Base-by-base conservation (phyloP, 2,888 invertebrate genomes). In the Eristalinus aeneus region DNA sequence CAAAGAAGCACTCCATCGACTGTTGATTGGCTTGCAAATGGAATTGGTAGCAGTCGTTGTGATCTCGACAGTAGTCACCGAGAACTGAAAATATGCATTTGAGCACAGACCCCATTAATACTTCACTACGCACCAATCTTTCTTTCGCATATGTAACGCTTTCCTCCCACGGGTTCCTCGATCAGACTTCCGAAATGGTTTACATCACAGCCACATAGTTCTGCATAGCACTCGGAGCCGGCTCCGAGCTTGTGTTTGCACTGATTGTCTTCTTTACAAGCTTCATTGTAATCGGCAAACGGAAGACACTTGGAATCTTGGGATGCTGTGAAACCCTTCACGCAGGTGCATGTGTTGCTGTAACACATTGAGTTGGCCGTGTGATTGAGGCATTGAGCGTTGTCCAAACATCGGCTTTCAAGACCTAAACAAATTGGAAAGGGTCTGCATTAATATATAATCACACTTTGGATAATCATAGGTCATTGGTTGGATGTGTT, bases 31-130 rank as follows among this genome's bases (percentile, higher is more conserved):
- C 73, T 5, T 79, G 23, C 12, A 88, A 39, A 23, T 89, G 88
- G 11, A 72, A 88, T n/a, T 89, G 88, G 56, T 89, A 88, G 12
- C 90, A 90, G 65, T 90, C 89, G 10, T 68, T 80, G 36, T 89
- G 63, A 27, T 77, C 81, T 2, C 82, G 88, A 53, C 90, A 90
- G 58, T 89, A 90, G 36, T 89, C 82, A 2, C 89, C 90, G 64
- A 82, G 81, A 46, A 77, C 88, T 88, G 31, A 12, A 63, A 61
- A 32, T 12, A 12, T 23, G 16, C 12, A 11, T 32, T n/a, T 5
- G n/a, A 10, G 10, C 23, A 36, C 16, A 39, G 5, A 20, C 8
- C 56, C 4, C 9, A 23, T 10, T 53, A 9, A 39, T 31, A 10
- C 11, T 20, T 27, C n/a, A 9, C 39, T 12, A 0, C 68, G 58